phyloP scores from a whole-genome alignment of 2,797 vertebrate genomes.

The Galaxias olidus region DNA sequence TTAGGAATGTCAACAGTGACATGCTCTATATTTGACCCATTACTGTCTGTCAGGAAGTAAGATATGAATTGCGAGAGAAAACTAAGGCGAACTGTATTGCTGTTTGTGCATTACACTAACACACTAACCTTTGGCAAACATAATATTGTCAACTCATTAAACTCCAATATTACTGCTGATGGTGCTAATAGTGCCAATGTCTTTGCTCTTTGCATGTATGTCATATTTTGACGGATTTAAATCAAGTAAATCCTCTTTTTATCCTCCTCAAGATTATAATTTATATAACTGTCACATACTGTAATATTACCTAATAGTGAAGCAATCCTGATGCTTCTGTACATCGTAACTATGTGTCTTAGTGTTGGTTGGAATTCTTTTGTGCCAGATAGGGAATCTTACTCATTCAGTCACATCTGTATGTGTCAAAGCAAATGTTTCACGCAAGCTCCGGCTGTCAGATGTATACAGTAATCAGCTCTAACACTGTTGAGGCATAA shows the following conservation, averaged over 20 bases:
- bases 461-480: slow-evolving; percentile 55
- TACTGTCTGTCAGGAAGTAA: slow-evolving; percentile 63
- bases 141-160: slow-evolving; percentile 7
- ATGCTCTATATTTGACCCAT: slow-evolving; percentile 43
- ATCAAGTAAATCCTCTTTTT: background rate
- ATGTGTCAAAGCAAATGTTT: slow-evolving; percentile 56
- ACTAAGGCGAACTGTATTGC: slow-evolving; percentile 21
- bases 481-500: slow-evolving; percentile 49
- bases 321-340: slow-evolving; percentile 22
- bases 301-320: slow-evolving; percentile 10
- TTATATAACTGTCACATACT: background rate
- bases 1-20: background rate
- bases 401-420: slow-evolving; percentile 36
- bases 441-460: slow-evolving; percentile 60
- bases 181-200: background rate
- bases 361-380: slow-evolving; percentile 34
- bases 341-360: slow-evolving; percentile 36
- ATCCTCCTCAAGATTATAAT: background rate
- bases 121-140: slow-evolving; percentile 56
- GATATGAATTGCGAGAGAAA: slow-evolving; percentile 43
- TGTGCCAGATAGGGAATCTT: slow-evolving; percentile 27
- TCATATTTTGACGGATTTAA: no score
- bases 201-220: background rate
- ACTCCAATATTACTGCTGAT: background rate
- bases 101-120: slow-evolving; percentile 30